These are phyloP conservation scores for Uropsilus gracilis DNA, from an alignment of 2,113 vertebrate genomes.

Conservation along the genomic window DNA sequence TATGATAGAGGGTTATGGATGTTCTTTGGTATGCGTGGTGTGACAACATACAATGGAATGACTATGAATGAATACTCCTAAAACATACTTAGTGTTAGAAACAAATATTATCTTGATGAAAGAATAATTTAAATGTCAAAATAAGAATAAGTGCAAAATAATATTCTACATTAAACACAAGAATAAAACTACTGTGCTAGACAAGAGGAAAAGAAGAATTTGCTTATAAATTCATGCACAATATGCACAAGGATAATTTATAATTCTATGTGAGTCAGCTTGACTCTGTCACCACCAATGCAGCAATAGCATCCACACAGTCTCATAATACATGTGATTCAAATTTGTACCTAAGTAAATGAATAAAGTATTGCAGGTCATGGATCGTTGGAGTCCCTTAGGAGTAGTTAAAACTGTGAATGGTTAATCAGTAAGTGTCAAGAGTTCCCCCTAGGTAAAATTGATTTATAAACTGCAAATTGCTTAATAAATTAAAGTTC, in stretches of 20 bases:
- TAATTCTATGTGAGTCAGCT: neutral
- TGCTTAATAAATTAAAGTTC: constrained; percentile 26
- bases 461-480: constrained; percentile 58
- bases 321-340: neutral
- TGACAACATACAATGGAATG: too few relatives aligned
- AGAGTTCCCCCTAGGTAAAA: neutral
- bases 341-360: constrained; percentile 2
- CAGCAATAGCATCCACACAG: neutral
- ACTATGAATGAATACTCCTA: too few relatives aligned
- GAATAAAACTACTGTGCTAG: too few relatives aligned
- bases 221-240: neutral
- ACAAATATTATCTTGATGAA: too few relatives aligned
- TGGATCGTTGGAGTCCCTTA: neutral
- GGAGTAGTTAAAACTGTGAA: constrained; percentile 26
- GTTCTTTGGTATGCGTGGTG: too few relatives aligned
- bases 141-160: too few relatives aligned
- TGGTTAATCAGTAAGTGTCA: constrained; percentile 35
- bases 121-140: too few relatives aligned
- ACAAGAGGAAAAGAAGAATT: neutral
- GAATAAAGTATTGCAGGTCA: neutral
- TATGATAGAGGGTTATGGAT: too few relatives aligned
- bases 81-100: too few relatives aligned
- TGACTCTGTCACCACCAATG: neutral
- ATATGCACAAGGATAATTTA: neutral
- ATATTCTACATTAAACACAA: too few relatives aligned